Evolutionary conservation across 1,140 invertebrate species (phyloP).

Genomic region (Streblospio benedicti): DNA sequence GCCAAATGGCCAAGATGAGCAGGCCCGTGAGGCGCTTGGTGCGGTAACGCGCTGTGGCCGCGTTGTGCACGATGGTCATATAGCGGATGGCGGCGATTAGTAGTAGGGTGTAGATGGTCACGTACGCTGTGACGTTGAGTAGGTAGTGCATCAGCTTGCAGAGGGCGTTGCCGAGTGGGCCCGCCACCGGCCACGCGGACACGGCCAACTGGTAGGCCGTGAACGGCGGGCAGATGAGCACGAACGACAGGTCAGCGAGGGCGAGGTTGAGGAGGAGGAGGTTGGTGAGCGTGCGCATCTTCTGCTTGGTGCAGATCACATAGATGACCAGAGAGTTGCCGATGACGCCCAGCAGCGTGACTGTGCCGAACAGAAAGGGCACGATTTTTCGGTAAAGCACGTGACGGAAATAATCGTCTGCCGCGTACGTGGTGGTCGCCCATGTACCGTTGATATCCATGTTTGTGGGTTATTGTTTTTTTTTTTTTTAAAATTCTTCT

Average conservation of each 20-base stretch:
- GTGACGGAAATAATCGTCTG: no score
- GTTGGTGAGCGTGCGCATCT: neutral
- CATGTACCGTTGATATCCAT: no score
- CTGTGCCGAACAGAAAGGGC: conserved; percentile 1
- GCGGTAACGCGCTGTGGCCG: neutral
- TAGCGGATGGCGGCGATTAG: conserved; percentile 86
- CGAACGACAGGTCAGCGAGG: neutral
- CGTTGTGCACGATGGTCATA: conserved; percentile 61
- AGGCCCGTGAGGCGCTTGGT: neutral
- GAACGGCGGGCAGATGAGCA: neutral
- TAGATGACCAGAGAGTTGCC: conserved; percentile 2
- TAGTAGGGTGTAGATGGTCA: conserved; percentile 82
- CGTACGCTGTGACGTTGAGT: conserved; percentile 67
- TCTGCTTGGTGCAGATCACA: neutral
- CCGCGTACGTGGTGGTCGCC: no score
- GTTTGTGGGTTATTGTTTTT: no score
- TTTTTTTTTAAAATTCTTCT: no score
- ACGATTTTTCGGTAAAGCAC: neutral
- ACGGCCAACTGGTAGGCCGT: conserved; percentile 4
- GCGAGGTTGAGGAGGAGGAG: conserved; percentile 4
- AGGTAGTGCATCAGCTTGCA: neutral
- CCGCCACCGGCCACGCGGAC: neutral
- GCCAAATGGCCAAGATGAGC: neutral
- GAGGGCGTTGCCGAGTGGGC: neutral
- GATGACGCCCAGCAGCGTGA: conserved; percentile 11